Evolutionary conservation across 2,888 invertebrate species (phyloP).

Genomic region (Dendrolimus houi): DNA sequence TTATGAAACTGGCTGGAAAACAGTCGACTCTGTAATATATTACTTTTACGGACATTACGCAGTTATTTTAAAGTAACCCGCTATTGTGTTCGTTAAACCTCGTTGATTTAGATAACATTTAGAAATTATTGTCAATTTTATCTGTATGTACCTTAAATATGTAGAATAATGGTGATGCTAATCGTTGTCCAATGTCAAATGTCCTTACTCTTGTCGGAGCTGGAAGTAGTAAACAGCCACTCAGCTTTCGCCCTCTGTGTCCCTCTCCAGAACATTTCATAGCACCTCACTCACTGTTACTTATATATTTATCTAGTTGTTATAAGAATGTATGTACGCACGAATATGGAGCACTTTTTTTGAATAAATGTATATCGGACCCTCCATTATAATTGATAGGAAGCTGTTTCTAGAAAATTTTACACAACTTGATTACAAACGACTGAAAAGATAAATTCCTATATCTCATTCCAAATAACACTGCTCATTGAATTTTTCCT

Average conservation of each 20-base stretch:
- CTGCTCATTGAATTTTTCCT: slow-evolving; percentile 43
- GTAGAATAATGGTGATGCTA: slow-evolving; percentile 36
- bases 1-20: too few species aligned
- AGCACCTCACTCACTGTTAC: slow-evolving; percentile 23
- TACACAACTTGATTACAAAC: slow-evolving; percentile 18
- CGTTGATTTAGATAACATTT: slow-evolving; percentile 33
- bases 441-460: too few species aligned
- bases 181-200: slow-evolving; percentile 39
- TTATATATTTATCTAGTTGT: slow-evolving; percentile 39
- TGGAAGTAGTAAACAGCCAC: slow-evolving; percentile 7
- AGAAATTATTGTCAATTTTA: slow-evolving; percentile 67
- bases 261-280: slow-evolving; percentile 25
- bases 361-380: slow-evolving; percentile 45
- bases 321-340: slow-evolving; percentile 49
- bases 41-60: too few species aligned
- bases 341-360: slow-evolving; percentile 52
- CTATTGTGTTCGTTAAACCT: too few species aligned
- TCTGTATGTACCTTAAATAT: slow-evolving; percentile 46
- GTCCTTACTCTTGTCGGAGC: slow-evolving; percentile 17
- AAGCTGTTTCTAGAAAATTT: slow-evolving; percentile 43
- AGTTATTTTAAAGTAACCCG: too few species aligned
- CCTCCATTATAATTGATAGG: slow-evolving; percentile 33
- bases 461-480: not conserved
- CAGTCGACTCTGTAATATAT: too few species aligned
- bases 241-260: slow-evolving; percentile 22